A percentile compares a stretch with the other conserved stretches of the same genome.
Conservation (phyloP, 2,797 vertebrate species). For the Melanotaenia nigrans region DNA sequence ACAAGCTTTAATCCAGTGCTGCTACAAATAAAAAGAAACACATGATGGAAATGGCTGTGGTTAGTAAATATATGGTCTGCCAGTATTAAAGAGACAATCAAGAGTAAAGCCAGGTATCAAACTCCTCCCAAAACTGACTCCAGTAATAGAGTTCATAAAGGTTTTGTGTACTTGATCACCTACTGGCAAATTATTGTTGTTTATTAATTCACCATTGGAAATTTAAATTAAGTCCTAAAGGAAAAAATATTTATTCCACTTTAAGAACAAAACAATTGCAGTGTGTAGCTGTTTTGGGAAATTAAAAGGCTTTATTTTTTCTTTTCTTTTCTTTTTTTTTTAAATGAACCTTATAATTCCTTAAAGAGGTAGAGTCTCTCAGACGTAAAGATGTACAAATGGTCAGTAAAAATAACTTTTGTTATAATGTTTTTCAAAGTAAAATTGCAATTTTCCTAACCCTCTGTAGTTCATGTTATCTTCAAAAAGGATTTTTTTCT, state of each 20-base stretch:
- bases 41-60: slow-evolving; percentile 32
- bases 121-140: slow-evolving; percentile 2
- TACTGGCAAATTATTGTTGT: background rate
- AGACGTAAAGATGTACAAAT: background rate
- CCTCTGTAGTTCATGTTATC: no score
- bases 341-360: no score
- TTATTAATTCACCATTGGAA: background rate
- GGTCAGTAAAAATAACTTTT: background rate
- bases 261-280: no score
- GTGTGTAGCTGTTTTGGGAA: no score
- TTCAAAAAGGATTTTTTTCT: background rate
- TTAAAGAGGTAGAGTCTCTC: background rate
- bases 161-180: background rate
- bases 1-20: slow-evolving; percentile 24
- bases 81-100: slow-evolving; percentile 27
- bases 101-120: slow-evolving; percentile 11
- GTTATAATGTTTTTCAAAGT: background rate
- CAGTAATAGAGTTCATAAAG: background rate
- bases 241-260: no score
- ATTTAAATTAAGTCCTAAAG: background rate
- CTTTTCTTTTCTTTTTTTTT: no score
- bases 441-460: background rate
- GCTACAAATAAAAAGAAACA: slow-evolving; percentile 44
- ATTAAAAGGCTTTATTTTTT: no score
- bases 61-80: slow-evolving; percentile 46